phyloP scores from a whole-genome alignment of 2,113 vertebrate genomes.

The Alces alces region DNA sequence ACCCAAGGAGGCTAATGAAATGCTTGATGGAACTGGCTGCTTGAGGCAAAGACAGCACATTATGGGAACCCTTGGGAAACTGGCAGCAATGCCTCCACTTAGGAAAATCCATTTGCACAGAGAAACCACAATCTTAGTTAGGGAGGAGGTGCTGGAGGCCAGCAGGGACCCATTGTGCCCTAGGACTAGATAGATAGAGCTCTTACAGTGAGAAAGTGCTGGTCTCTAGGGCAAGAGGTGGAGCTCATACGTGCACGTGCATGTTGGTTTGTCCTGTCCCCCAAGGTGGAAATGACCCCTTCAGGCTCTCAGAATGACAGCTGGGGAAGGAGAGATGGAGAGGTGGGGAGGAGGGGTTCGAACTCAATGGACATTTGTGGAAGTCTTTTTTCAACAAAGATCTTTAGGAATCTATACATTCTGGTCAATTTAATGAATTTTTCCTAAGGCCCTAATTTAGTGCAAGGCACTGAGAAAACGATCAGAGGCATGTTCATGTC shows the following conservation, averaged over 20 bases:
- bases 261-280: neutral
- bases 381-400: neutral
- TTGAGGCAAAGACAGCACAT: neutral
- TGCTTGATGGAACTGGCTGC: neutral
- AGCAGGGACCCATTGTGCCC: neutral
- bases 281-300: neutral
- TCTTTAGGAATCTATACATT: neutral
- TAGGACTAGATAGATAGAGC: neutral
- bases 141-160: neutral
- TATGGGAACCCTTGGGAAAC: constrained; percentile 20
- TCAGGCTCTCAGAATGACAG: neutral
- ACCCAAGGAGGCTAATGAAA: constrained; percentile 36
- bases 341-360: neutral
- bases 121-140: neutral
- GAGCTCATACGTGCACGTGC: accelerated
- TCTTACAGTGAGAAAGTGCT: neutral
- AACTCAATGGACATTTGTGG: neutral
- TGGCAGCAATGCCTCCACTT: neutral
- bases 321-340: neutral
- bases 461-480: neutral
- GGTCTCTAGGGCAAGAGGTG: neutral
- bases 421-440: neutral
- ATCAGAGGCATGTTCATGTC: accelerated
- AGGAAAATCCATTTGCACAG: constrained; percentile 8
- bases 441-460: neutral